Percentiles rank a stretch among this genome's conserved stretches.
These are phyloP conservation scores for Lithobates pipiens DNA, from an alignment of 2,797 vertebrate species.

Conservation along the genomic window DNA sequence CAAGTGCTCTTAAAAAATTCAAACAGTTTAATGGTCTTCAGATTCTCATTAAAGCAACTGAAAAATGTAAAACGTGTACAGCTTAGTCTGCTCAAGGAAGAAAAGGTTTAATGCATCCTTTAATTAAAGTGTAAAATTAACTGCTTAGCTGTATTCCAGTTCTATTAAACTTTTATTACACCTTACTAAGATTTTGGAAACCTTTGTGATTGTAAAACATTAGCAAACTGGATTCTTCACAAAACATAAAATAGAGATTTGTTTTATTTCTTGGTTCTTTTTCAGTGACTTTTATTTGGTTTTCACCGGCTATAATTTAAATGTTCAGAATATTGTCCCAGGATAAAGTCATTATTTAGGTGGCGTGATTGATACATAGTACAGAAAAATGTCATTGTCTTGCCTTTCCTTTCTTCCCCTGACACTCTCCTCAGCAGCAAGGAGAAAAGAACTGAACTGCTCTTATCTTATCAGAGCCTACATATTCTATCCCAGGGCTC, in stretches of 20 bases:
- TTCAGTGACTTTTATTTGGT: too few relatives aligned
- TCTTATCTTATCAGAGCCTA: too few relatives aligned
- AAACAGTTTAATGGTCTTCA: neutral
- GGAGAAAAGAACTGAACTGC: too few relatives aligned
- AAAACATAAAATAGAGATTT: neutral
- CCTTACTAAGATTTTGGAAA: neutral
- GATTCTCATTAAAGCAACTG: neutral
- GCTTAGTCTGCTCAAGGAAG: neutral
- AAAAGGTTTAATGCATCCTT: slow-evolving; percentile 3
- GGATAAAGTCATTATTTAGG: too few relatives aligned
- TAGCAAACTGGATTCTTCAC: neutral
- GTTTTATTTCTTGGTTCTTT: neutral
- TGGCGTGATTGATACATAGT: too few relatives aligned
- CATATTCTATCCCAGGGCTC: too few relatives aligned
- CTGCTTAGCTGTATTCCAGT: neutral
- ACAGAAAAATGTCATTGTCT: too few relatives aligned
- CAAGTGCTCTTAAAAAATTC: too few relatives aligned
- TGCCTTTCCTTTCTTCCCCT: too few relatives aligned
- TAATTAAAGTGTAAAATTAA: slow-evolving; percentile 36
- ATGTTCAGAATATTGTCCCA: too few relatives aligned
- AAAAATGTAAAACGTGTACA: neutral
- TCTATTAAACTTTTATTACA: slow-evolving; percentile 3
- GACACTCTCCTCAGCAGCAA: too few relatives aligned
- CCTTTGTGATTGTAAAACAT: neutral
- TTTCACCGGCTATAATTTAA: too few relatives aligned